phyloP scores from a whole-genome alignment of 2,888 invertebrate species.

The Orthonychiurus folsomi region DNA sequence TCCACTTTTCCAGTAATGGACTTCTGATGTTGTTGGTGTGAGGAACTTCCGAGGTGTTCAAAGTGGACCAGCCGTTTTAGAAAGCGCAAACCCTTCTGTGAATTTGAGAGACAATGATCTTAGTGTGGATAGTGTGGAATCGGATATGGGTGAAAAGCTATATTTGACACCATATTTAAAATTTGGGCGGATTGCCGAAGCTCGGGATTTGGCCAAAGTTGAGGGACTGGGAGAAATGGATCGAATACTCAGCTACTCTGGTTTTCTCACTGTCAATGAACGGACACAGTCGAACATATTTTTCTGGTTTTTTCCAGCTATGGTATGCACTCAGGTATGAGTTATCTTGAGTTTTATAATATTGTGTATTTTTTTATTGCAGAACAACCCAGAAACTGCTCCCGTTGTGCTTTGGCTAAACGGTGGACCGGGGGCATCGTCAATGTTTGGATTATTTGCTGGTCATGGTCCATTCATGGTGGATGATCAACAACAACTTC shows the following conservation, averaged over 20 bases:
- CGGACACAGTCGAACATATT: slow-evolving; percentile 7
- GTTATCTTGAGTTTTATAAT: neutral
- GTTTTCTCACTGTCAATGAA: slow-evolving; percentile 11
- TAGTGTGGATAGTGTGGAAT: too few species aligned
- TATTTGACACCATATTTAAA: slow-evolving; percentile 10
- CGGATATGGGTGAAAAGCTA: slow-evolving; percentile 1
- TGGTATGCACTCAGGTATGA: neutral
- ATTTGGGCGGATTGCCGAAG: neutral
- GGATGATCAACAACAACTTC: slow-evolving; percentile 43
- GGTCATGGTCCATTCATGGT: slow-evolving; percentile 54
- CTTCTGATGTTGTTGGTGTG: too few species aligned
- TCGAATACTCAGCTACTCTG: slow-evolving; percentile 7
- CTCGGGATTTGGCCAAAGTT: slow-evolving; percentile 5
- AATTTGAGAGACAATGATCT: too few species aligned
- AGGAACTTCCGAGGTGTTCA: too few species aligned
- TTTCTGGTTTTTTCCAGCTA: slow-evolving; percentile 15
- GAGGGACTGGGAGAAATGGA: neutral
- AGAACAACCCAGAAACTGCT: slow-evolving; percentile 40
- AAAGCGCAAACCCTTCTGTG: too few species aligned
- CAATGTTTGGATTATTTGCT: slow-evolving; percentile 50
- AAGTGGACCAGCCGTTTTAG: too few species aligned
- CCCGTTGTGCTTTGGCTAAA: slow-evolving; percentile 50
- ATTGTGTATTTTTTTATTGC: neutral
- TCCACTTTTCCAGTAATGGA: too few species aligned
- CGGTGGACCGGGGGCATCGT: slow-evolving; percentile 53